A percentile compares a stretch with the other conserved stretches of the same genome.
phyloP scores from a whole-genome alignment of 37 sponge, comb jelly and placozoan genomes.

The Geodia barretti region DNA sequence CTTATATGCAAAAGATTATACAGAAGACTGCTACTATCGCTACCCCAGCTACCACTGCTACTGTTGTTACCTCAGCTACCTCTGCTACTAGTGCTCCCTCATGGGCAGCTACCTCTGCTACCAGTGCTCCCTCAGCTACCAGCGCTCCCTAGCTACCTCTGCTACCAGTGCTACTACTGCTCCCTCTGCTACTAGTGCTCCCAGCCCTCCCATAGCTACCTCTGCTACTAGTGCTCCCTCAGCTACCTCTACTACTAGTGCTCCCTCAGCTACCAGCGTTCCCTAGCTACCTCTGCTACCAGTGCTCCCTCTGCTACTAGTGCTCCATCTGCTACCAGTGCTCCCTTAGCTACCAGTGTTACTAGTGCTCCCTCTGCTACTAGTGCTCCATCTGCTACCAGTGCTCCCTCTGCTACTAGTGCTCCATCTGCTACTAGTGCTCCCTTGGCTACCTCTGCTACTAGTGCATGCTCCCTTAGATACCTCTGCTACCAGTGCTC shows the following conservation, averaged over 20 bases:
- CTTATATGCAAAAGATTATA: too few relatives aligned
- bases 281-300: too few relatives aligned
- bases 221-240: too few relatives aligned
- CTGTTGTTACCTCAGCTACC: not conserved
- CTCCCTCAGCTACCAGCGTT: too few relatives aligned
- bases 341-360: too few relatives aligned
- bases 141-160: not conserved
- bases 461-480: not conserved
- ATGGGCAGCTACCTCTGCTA: not conserved
- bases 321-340: too few relatives aligned
- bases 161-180: not conserved
- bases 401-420: too few relatives aligned
- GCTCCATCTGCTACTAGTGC: not conserved
- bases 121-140: not conserved
- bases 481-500: not conserved
- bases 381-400: too few relatives aligned
- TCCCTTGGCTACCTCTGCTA: not conserved
- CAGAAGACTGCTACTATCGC: not conserved
- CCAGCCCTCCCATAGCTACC: too few relatives aligned
- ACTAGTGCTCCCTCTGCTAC: too few relatives aligned
- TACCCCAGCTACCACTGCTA: not conserved
- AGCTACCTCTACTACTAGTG: too few relatives aligned
- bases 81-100: not conserved
- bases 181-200: not conserved
- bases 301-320: too few relatives aligned